Evolutionary conservation across 2,113 vertebrate genomes (phyloP).

Genomic region (Arizona elegans): DNA sequence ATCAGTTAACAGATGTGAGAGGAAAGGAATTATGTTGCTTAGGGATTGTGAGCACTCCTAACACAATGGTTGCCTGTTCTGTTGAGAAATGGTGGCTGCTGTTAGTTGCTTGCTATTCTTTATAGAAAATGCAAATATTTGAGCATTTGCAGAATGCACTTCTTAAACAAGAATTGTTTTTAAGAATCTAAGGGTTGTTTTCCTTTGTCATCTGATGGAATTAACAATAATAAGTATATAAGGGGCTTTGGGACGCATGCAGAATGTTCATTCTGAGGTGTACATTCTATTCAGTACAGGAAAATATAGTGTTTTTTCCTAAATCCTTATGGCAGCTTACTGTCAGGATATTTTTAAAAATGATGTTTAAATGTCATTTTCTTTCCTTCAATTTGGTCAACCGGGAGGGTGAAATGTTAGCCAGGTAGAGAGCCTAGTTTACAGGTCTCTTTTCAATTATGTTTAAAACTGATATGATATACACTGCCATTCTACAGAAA

Average conservation of each 20-base stretch:
- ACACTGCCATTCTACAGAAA: neutral
- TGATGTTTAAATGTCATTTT: neutral
- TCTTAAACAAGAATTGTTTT: neutral
- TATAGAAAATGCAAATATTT: neutral
- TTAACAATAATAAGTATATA: neutral
- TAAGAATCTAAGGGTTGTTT: neutral
- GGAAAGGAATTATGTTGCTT: neutral
- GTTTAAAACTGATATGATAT: neutral
- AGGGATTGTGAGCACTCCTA: neutral
- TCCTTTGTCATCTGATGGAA: neutral
- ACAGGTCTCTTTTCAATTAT: neutral
- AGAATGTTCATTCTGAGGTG: neutral
- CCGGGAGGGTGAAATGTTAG: neutral
- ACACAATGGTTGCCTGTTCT: neutral
- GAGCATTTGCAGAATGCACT: neutral
- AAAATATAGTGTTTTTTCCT: neutral
- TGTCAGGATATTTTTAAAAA: neutral
- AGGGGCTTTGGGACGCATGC: neutral
- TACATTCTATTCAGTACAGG: neutral
- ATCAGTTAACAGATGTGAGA: slow-evolving; percentile 10
- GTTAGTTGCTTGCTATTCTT: neutral
- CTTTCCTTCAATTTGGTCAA: neutral
- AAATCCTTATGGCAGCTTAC: neutral
- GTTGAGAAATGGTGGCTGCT: neutral
- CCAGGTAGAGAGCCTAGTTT: neutral